Evolutionary conservation across 2,888 invertebrate species (phyloP).

Genomic region (Troglohyphantes excavatus): DNA sequence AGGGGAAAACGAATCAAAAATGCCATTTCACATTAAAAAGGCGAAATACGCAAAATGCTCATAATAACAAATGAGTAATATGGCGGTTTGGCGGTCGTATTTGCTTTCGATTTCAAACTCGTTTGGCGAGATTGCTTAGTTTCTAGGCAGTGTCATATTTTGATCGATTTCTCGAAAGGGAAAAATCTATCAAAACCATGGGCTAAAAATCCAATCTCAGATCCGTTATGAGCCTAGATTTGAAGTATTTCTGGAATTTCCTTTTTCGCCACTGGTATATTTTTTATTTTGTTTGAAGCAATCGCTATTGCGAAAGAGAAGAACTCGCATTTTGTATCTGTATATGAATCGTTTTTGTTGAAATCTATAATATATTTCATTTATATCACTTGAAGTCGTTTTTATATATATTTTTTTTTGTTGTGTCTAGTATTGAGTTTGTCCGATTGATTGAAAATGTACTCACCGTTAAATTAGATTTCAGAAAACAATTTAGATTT

Average conservation of each 20-base stretch:
- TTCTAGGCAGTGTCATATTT: background rate
- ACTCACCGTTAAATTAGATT: background rate
- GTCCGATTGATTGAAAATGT: background rate
- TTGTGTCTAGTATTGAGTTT: background rate
- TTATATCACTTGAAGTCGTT: background rate
- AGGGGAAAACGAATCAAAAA: too few species aligned
- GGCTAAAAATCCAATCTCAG: constrained; percentile 34
- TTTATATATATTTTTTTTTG: too few species aligned
- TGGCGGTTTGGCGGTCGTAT: too few species aligned
- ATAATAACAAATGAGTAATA: too few species aligned
- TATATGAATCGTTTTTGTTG: background rate
- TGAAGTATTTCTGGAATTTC: background rate
- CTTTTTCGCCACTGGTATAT: background rate
- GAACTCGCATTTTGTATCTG: background rate
- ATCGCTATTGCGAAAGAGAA: background rate
- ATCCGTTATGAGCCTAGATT: constrained; percentile 40
- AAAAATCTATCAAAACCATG: constrained; percentile 25
- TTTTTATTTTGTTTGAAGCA: background rate
- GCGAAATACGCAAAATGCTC: too few species aligned
- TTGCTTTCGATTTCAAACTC: too few species aligned
- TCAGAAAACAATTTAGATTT: background rate
- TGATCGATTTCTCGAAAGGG: background rate
- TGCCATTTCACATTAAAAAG: too few species aligned
- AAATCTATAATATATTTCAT: background rate
- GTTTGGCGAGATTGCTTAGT: background rate